Percentiles rank a stretch among this genome's conserved stretches.
phyloP scores from a whole-genome alignment of 1,140 invertebrate species.

The Pseudomyrmex pallidus region DNA sequence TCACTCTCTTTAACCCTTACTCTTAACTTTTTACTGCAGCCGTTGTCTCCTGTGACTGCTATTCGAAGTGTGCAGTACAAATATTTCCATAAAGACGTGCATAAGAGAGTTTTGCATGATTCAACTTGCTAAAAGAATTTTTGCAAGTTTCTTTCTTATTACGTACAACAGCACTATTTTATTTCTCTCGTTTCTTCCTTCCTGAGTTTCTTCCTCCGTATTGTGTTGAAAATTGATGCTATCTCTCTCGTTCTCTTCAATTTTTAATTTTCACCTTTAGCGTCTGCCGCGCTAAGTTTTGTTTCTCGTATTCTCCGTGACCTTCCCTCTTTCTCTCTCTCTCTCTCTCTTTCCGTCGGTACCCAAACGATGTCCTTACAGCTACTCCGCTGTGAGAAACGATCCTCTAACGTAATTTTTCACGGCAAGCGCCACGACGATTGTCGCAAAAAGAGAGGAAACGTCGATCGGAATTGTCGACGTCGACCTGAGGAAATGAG shows the following conservation, averaged over 20 bases:
- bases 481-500: slow-evolving; percentile 58
- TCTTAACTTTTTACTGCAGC: neutral
- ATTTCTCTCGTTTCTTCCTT: neutral
- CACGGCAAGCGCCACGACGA: slow-evolving; percentile 49
- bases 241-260: neutral
- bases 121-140: neutral
- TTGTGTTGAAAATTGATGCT: too few species aligned
- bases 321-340: neutral
- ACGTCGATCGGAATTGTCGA: slow-evolving; percentile 59
- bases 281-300: neutral
- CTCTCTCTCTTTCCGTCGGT: slow-evolving; percentile 13
- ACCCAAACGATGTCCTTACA: slow-evolving; percentile 54
- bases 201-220: too few species aligned
- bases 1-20: slow-evolving; percentile 41
- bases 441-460: slow-evolving; percentile 55
- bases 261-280: neutral
- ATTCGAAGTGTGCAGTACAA: neutral
- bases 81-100: slow-evolving; percentile 4
- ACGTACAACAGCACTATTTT: neutral
- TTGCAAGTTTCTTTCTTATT: neutral
- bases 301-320: slow-evolving; percentile 18
- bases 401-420: slow-evolving; percentile 60
- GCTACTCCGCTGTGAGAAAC: slow-evolving; percentile 47
- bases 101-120: neutral
- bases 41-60: neutral